A percentile compares a stretch with the other conserved stretches of the same genome.
phyloP scores from a whole-genome alignment of 2,113 vertebrate genomes.

The Pogonocichla stellata region DNA sequence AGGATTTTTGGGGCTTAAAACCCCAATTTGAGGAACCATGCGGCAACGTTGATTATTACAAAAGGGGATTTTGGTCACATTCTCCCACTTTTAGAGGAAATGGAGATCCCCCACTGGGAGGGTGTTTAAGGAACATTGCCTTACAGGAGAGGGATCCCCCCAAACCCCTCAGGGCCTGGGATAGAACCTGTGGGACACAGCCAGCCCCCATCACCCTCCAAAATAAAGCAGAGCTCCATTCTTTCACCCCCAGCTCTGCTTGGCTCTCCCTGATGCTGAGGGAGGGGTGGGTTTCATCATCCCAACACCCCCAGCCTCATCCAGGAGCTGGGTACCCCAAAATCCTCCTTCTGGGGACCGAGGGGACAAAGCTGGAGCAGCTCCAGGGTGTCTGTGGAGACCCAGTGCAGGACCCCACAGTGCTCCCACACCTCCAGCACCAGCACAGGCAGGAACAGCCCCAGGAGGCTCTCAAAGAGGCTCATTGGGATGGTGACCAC shows the following conservation, averaged over 20 bases:
- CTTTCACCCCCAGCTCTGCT: neutral
- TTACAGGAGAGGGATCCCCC: neutral
- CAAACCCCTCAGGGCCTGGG: too few relatives aligned
- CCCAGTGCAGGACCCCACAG: rapidly evolving
- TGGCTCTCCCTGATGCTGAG: rapidly evolving
- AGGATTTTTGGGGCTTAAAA: neutral
- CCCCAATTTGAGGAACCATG: too few relatives aligned
- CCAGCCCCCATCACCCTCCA: neutral
- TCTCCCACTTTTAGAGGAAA: neutral
- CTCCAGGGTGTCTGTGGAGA: rapidly evolving
- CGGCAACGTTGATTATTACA: too few relatives aligned
- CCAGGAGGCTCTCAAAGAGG: rapidly evolving
- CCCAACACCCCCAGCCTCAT: rapidly evolving
- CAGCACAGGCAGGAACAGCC: neutral
- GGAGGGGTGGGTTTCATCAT: rapidly evolving
- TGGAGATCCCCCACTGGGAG: neutral
- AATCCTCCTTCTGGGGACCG: rapidly evolving
- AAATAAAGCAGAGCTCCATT: neutral
- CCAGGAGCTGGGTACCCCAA: rapidly evolving
- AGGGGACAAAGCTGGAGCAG: neutral
- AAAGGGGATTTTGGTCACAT: neutral
- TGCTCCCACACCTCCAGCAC: neutral
- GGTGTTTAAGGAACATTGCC: neutral
- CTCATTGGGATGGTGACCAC: rapidly evolving
- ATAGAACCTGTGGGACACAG: neutral